phyloP scores from a whole-genome alignment of 2,797 vertebrate species.

The Cygnus olor region DNA sequence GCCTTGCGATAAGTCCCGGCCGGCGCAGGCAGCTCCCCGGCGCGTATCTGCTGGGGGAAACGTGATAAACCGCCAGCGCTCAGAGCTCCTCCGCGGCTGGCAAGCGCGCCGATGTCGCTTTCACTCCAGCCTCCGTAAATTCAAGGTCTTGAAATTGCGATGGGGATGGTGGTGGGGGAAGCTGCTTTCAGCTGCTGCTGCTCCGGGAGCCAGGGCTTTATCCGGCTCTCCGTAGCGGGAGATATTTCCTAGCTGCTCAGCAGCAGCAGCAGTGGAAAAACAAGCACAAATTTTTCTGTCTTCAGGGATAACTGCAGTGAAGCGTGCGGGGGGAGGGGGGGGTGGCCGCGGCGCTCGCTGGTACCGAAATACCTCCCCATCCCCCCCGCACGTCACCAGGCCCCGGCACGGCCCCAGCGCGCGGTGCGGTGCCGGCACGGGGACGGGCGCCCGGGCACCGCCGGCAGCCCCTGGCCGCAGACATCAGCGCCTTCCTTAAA shows the following conservation, averaged over 20 bases:
- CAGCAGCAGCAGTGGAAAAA: conserved; percentile 17
- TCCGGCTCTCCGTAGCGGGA: background rate
- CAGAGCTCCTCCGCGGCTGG: background rate
- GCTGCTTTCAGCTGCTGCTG: conserved; percentile 5
- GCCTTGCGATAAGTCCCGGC: background rate
- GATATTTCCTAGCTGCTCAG: conserved; percentile 27
- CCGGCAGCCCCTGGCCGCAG: background rate
- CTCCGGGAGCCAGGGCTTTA: background rate
- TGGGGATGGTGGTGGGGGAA: background rate
- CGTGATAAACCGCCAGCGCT: background rate
- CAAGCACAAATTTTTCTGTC: conserved; percentile 34
- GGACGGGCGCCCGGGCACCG: background rate
- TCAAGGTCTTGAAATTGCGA: background rate
- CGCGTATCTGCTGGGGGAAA: background rate
- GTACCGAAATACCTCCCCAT: background rate
- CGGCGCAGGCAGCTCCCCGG: background rate
- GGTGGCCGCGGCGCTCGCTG: background rate
- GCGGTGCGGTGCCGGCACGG: background rate
- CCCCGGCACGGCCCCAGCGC: background rate
- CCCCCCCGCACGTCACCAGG: background rate
- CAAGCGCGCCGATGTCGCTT: background rate
- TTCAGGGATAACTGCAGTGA: conserved; percentile 35
- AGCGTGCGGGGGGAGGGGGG: background rate
- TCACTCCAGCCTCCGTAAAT: background rate
- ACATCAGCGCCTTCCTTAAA: fast-evolving